Conservation (phyloP, 2,888 invertebrate genomes). For the Hydrotaea diabolus region DNA sequence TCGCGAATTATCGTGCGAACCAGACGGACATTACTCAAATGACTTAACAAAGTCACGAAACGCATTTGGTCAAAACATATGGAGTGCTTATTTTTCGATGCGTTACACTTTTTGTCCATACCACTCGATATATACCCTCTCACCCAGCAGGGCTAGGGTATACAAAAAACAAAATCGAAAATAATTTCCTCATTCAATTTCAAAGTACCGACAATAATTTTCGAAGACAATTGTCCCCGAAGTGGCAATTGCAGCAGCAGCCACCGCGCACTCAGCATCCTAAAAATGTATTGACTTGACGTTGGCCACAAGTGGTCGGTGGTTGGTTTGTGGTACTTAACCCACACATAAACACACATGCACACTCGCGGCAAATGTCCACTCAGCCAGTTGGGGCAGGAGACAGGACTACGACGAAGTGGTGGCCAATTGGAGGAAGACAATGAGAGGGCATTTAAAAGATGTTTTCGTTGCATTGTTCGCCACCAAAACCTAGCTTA, state of each 20-base stretch:
- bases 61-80: too few species aligned
- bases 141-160: too few species aligned
- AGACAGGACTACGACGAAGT: too few species aligned
- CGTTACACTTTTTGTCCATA: too few species aligned
- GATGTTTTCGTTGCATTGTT: constrained; percentile 29
- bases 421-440: background rate
- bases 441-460: constrained; percentile 32
- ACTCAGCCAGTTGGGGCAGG: background rate
- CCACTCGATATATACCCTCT: too few species aligned
- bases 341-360: background rate
- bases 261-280: constrained; percentile 12
- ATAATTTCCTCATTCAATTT: constrained; percentile 28
- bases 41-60: too few species aligned
- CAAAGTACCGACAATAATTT: constrained; percentile 23
- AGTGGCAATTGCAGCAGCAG: constrained; percentile 1
- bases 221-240: constrained; percentile 1
- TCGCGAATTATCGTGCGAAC: too few species aligned
- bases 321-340: background rate
- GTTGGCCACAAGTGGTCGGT: background rate
- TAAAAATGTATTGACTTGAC: constrained; percentile 33
- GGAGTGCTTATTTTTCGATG: too few species aligned
- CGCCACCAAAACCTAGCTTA: constrained; percentile 19
- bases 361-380: too few species aligned
- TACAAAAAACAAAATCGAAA: background rate
- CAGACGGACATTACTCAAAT: too few species aligned